A percentile compares a stretch with the other conserved stretches of the same genome.
phyloP scores from a whole-genome alignment of 2,113 vertebrate species.

The Potamarius usumacintae region DNA sequence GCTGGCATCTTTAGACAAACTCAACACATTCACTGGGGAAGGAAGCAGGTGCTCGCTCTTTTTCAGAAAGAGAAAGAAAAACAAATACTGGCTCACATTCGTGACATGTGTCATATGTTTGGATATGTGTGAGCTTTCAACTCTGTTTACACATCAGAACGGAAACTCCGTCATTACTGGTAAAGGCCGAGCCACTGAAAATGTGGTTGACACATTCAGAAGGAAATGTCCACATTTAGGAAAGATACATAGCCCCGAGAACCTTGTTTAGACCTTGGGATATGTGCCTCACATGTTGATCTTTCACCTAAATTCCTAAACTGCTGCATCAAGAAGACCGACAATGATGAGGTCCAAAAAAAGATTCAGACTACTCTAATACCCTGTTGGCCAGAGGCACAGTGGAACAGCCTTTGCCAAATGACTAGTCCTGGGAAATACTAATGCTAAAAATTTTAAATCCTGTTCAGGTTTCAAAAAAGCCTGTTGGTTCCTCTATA shows the following conservation, averaged over 20 bases:
- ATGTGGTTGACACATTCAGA: not conserved
- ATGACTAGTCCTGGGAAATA: not conserved
- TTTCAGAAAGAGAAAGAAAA: not conserved
- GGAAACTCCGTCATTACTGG: not conserved
- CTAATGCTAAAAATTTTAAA: not conserved
- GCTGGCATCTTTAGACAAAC: not conserved
- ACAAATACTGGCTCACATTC: not conserved
- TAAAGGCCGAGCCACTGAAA: not conserved
- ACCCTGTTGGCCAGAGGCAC: not conserved
- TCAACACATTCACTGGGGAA: not conserved
- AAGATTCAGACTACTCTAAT: not conserved
- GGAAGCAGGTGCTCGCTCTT: too few relatives aligned
- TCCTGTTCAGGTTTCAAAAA: not conserved
- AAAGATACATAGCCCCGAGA: not conserved
- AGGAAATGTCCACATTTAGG: not conserved
- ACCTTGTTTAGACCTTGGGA: not conserved
- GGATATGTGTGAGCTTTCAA: not conserved
- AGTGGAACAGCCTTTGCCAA: not conserved
- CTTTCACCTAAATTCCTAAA: slow-evolving; percentile 22
- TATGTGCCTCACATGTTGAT: not conserved
- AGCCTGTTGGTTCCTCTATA: not conserved
- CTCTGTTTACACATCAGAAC: not conserved
- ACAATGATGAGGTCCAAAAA: not conserved
- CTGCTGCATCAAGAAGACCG: not conserved
- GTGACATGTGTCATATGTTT: not conserved